phyloP scores from a whole-genome alignment of 2,888 invertebrate genomes.

The Aleiodes testaceus region DNA sequence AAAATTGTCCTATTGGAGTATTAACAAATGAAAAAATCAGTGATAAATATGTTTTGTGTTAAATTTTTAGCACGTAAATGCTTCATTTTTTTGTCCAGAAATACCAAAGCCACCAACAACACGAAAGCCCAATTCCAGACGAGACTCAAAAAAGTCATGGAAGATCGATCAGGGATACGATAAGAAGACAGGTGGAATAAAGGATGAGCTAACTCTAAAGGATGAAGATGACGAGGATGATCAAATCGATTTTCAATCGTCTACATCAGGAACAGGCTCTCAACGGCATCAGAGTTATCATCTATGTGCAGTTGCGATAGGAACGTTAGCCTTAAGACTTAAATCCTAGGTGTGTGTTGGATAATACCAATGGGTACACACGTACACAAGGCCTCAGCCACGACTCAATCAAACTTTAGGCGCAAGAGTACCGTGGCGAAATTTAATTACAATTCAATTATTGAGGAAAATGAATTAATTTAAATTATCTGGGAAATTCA shows the following conservation, averaged over 20 bases:
- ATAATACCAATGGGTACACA: constrained; percentile 4
- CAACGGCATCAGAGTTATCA: constrained; percentile 57
- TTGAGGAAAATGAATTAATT: constrained; percentile 33
- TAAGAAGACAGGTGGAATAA: constrained; percentile 64
- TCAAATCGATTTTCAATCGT: constrained; percentile 63
- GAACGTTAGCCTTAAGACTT: constrained; percentile 18
- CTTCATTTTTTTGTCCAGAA: constrained; percentile 53
- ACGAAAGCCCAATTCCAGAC: constrained; percentile 61
- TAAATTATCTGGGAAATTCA: constrained; percentile 23
- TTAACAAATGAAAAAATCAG: not conserved
- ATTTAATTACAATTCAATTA: constrained; percentile 16
- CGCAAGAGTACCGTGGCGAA: not conserved
- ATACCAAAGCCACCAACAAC: constrained; percentile 63
- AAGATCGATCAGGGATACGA: constrained; percentile 61
- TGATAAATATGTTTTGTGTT: not conserved
- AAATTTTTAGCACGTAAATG: not conserved
- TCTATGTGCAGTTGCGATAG: constrained; percentile 55
- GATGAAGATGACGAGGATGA: constrained; percentile 61
- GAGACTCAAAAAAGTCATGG: constrained; percentile 67
- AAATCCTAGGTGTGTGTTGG: constrained; percentile 19
- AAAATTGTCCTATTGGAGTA: too few relatives aligned
- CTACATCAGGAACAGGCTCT: constrained; percentile 61
- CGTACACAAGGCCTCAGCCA: constrained; percentile 1
- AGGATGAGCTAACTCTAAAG: constrained; percentile 63
- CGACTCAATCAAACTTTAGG: constrained; percentile 49